phyloP scores from a whole-genome alignment of 37 sponge, comb jelly and placozoan genomes.

The Agelas oroides region DNA sequence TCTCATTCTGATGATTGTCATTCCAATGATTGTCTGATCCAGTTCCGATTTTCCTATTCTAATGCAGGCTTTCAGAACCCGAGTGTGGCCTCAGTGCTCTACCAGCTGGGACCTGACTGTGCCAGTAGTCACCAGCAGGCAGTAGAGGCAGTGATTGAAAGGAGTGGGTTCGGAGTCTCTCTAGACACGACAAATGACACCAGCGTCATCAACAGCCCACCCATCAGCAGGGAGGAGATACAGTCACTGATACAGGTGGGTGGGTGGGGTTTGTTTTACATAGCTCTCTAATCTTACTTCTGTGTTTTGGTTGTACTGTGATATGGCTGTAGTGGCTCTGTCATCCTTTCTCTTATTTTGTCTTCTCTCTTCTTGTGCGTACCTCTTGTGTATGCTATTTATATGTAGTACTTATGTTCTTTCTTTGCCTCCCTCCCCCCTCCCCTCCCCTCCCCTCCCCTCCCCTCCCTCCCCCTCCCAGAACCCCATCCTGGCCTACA shows the following conservation, averaged over 20 bases:
- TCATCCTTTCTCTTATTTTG: too few relatives aligned
- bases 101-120: slow-evolving; percentile 63
- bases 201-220: not conserved
- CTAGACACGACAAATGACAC: not conserved
- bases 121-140: slow-evolving; percentile 34
- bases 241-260: slow-evolving; percentile 24
- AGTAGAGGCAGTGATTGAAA: not conserved
- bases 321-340: too few relatives aligned
- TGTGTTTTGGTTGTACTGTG: too few relatives aligned
- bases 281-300: too few relatives aligned
- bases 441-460: not conserved
- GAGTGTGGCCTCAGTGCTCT: slow-evolving; percentile 36
- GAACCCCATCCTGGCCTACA: slow-evolving; percentile 63
- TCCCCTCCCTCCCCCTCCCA: slow-evolving; percentile 12
- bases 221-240: slow-evolving; percentile 12
- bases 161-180: slow-evolving; percentile 11
- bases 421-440: not conserved
- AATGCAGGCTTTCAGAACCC: slow-evolving; percentile 15
- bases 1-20: too few relatives aligned
- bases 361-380: too few relatives aligned
- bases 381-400: too few relatives aligned
- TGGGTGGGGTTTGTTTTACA: too few relatives aligned
- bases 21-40: too few relatives aligned
- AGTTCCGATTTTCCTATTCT: not conserved
- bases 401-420: not conserved